Conservation (phyloP, 2,888 invertebrate genomes). For the Scaptomyza tumidula region DNA sequence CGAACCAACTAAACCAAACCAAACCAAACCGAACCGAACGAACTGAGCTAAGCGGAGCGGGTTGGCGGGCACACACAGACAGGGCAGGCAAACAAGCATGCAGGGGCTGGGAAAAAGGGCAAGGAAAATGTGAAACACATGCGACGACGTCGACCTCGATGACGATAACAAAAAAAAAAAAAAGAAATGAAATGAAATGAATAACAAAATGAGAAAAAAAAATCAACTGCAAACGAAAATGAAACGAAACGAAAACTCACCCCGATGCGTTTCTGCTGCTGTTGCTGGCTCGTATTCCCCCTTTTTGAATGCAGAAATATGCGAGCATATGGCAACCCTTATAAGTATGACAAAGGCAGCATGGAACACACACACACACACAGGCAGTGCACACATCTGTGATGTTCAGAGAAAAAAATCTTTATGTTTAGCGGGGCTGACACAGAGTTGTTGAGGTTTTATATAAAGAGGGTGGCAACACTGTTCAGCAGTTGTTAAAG, state of each 20-base stretch:
- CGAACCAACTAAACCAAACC: conserved; percentile 24
- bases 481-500: conserved; percentile 8
- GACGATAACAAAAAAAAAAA: conserved; percentile 67
- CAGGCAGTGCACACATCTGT: conserved; percentile 37
- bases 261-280: conserved; percentile 43
- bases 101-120: conserved; percentile 64
- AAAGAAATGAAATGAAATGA: background rate
- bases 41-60: conserved; percentile 15
- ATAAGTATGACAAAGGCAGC: conserved; percentile 62
- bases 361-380: conserved; percentile 2
- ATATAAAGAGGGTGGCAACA: conserved; percentile 30
- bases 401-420: conserved; percentile 42
- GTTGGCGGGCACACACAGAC: conserved; percentile 18
- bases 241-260: conserved; percentile 72
- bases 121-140: conserved; percentile 78
- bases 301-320: conserved; percentile 59
- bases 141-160: conserved; percentile 70
- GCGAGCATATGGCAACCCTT: conserved; percentile 77
- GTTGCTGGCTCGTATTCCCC: conserved; percentile 38
- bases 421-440: conserved; percentile 11
- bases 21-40: conserved; percentile 26
- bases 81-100: conserved; percentile 52
- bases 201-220: conserved; percentile 13
- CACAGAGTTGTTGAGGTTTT: conserved; percentile 19
- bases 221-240: conserved; percentile 55